Base-by-base conservation (phyloP, 2,113 vertebrate species). In the Coreoperca whiteheadi region DNA sequence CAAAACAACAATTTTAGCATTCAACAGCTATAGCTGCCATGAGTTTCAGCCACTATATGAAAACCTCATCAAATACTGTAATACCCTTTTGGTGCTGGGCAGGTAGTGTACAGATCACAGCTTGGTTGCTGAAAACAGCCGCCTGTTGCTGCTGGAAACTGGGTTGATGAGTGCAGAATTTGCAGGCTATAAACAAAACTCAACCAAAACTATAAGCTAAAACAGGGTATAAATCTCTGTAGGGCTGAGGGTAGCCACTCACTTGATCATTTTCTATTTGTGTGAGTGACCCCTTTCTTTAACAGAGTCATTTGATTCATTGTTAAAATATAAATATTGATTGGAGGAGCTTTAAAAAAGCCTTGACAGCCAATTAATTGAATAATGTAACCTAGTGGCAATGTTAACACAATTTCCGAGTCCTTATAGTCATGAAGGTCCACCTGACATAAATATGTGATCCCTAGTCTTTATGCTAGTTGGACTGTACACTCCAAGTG, bases 1-100 rank as follows among this genome's bases (percentile, higher is more conserved):
- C 57, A 72, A 57, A 72, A 72, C 51, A 72, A 56, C 69, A 72
- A 56, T 71, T 71, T 56, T 3, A 56, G 4, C 23, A 14, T 41
- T 65, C 11, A 25, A 8, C 37, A 25, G 0, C 20, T 15, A 16
- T 1, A 43, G 23, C 37, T 8, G 16, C 23, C 23, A n/a, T 1
- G 39, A 65, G 37, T 43, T 65, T 43, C 1, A n/a, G 21, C 10
- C 32, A 23, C 16, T 34, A 1, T 21, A 30, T 34, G 34, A 60
- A 32, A 20, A 32, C 28, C 16, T 34, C 59, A 37, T 61, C 60
- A 41, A 41, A 65, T n/a, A 12, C 60, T 5, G 1, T 39, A 7
- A 64, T 1, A 64, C 37, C 37, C 21, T 21, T 21, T 9, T 21
- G 61, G 32, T 23, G 59, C 59, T 20, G 60, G 59, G 59, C 60